Percentiles rank a stretch among this genome's conserved stretches.
phyloP scores from a whole-genome alignment of 2,113 vertebrate genomes.

The Phylloscopus whistleri region DNA sequence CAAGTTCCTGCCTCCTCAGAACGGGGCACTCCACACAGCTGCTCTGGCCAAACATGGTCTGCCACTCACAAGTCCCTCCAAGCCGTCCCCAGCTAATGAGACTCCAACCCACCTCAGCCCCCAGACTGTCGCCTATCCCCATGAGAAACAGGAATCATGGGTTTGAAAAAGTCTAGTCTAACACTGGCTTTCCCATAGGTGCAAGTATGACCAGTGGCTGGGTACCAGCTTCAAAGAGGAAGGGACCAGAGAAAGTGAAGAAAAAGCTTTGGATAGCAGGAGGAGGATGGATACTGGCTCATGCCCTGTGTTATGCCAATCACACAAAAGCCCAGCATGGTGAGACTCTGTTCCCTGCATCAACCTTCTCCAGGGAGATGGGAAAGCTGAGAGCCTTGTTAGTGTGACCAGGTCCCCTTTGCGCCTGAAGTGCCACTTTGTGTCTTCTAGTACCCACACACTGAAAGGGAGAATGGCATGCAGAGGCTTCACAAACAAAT shows the following conservation, averaged over 20 bases:
- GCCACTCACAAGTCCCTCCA: background rate
- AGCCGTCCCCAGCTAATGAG: background rate
- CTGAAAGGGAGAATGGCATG: background rate
- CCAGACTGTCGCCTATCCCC: background rate
- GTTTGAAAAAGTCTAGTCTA: background rate
- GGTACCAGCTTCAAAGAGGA: background rate
- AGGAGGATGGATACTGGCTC: background rate
- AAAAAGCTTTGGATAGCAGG: background rate
- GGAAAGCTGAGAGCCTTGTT: background rate
- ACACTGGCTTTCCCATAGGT: background rate
- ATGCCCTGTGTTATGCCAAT: background rate
- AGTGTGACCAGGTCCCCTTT: background rate
- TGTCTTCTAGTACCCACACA: background rate
- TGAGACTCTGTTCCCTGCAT: background rate
- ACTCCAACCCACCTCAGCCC: background rate
- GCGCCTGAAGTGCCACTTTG: background rate
- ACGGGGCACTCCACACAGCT: too few species aligned
- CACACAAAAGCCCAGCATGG: accelerated
- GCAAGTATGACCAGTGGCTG: background rate
- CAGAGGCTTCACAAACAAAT: background rate
- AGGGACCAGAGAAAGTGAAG: background rate
- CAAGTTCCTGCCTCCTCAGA: too few species aligned
- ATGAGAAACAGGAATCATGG: background rate
- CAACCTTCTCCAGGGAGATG: background rate
- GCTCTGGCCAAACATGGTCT: background rate